Evolutionary conservation across 2,797 vertebrate genomes (phyloP).

Genomic region (Urosaurus nigricauda): DNA sequence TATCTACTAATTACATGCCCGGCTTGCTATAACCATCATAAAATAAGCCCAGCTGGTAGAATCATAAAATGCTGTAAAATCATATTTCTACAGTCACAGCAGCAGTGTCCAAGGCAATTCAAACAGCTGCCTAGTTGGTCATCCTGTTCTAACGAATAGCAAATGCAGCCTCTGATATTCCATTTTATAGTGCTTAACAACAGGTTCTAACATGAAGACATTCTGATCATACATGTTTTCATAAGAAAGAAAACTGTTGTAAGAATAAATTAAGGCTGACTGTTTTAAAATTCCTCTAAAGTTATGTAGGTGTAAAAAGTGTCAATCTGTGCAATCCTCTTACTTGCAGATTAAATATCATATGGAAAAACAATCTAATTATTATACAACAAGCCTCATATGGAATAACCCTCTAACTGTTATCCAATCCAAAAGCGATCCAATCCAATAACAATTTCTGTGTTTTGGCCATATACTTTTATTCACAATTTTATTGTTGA

Average conservation of each 20-base stretch:
- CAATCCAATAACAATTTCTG: too few species aligned
- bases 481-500: too few species aligned
- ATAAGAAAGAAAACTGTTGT: constrained; percentile 26
- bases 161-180: constrained; percentile 56
- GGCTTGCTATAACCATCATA: constrained; percentile 76
- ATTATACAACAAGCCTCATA: too few species aligned
- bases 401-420: neutral
- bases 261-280: constrained; percentile 44
- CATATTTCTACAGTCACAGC: constrained; percentile 69
- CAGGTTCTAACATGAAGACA: constrained; percentile 62
- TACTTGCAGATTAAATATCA: neutral
- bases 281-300: constrained; percentile 23
- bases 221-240: neutral
- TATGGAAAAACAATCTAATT: too few species aligned
- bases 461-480: too few species aligned
- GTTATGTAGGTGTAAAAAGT: neutral
- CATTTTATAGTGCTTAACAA: constrained; percentile 58
- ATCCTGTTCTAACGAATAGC: constrained; percentile 65
- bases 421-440: too few species aligned
- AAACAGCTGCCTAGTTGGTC: constrained; percentile 70
- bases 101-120: constrained; percentile 63
- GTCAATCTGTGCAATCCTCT: neutral
- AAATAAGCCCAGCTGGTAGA: constrained; percentile 81
- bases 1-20: constrained; percentile 79
- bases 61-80: constrained; percentile 81